Evolutionary conservation across 2,113 vertebrate genomes (phyloP).

Genomic region (Carassius carassius): DNA sequence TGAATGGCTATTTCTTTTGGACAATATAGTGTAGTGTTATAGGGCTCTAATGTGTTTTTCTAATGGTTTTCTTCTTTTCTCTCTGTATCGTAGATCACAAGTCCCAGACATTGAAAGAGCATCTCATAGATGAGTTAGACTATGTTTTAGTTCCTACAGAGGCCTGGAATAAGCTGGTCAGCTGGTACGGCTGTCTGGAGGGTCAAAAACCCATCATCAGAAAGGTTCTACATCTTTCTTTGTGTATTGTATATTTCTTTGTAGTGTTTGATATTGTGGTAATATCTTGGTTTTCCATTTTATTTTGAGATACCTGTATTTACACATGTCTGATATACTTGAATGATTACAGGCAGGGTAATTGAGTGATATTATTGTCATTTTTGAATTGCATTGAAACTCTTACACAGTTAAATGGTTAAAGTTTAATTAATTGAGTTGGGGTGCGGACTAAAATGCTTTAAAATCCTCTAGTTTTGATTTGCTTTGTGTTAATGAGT

Average conservation of each 20-base stretch:
- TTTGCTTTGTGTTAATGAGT: background rate
- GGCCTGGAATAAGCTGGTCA: conserved; percentile 89
- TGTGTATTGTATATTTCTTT: background rate
- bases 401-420: background rate
- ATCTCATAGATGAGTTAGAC: conserved; percentile 94
- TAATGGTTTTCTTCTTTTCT: background rate
- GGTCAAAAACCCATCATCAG: conserved; percentile 89
- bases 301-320: background rate
- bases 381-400: background rate
- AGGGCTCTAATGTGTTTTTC: background rate
- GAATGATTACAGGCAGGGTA: background rate
- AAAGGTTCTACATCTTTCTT: conserved; percentile 77
- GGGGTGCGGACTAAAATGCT: no score
- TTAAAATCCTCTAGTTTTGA: no score
- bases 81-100: conserved; percentile 79
- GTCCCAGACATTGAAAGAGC: conserved; percentile 87
- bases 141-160: conserved; percentile 93
- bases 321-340: background rate
- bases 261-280: background rate
- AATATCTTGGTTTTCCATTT: background rate
- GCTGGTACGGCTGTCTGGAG: conserved; percentile 89
- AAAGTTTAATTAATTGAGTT: background rate
- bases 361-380: background rate
- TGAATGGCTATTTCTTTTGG: background rate
- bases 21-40: background rate